A percentile compares a stretch with the other conserved stretches of the same genome.
phyloP scores from a whole-genome alignment of 1,140 invertebrate genomes.

The Drosophila neocordata region DNA sequence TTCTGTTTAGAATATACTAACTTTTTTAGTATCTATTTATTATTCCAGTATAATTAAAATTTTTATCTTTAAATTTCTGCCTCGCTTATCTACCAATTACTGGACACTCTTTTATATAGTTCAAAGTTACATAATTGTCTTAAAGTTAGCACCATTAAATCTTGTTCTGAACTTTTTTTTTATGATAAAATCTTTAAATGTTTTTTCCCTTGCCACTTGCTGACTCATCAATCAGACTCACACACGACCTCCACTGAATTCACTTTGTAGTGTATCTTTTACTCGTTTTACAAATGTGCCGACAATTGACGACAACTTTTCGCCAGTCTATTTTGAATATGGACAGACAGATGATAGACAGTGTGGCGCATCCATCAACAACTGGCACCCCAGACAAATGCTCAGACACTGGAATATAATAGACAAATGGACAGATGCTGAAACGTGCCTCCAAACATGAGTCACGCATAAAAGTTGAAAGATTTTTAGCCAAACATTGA shows the following conservation, averaged over 20 bases:
- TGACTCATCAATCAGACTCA: slow-evolving; percentile 20
- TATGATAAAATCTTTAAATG: background rate
- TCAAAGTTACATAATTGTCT: background rate
- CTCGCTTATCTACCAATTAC: too few species aligned
- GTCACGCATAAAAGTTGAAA: slow-evolving; percentile 59
- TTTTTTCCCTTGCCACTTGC: background rate
- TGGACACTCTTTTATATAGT: too few species aligned
- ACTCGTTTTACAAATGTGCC: slow-evolving; percentile 58
- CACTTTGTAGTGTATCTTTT: slow-evolving; percentile 27
- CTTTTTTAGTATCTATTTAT: too few species aligned
- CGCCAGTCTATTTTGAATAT: slow-evolving; percentile 69
- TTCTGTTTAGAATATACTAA: too few species aligned
- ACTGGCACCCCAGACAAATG: slow-evolving; percentile 21
- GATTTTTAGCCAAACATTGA: slow-evolving; percentile 28
- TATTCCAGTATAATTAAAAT: too few species aligned
- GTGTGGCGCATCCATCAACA: slow-evolving; percentile 61
- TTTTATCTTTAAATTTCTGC: too few species aligned
- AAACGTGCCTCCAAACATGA: slow-evolving; percentile 68
- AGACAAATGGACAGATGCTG: slow-evolving; percentile 55
- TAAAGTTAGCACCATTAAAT: background rate
- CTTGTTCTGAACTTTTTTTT: background rate
- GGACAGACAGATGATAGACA: slow-evolving; percentile 20
- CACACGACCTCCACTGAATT: slow-evolving; percentile 18
- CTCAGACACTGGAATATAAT: slow-evolving; percentile 36
- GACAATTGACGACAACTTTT: slow-evolving; percentile 62